Base-by-base conservation (phyloP, 2,113 vertebrate species). In the Ptilorrhoa leucosticta region DNA sequence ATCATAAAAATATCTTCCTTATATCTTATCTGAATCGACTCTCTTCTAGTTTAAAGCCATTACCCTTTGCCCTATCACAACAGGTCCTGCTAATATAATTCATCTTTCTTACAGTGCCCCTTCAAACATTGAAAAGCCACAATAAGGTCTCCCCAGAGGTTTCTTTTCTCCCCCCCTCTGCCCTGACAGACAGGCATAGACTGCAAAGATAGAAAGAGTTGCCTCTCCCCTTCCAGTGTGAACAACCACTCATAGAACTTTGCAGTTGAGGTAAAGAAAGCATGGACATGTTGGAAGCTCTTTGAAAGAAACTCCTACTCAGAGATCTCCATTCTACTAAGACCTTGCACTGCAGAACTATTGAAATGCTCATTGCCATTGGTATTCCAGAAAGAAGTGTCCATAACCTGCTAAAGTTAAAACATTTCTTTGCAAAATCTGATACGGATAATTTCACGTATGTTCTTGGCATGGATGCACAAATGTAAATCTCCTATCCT, bases 21-120 rank as follows among this genome's bases (percentile, higher is more conserved):
- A 37, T 22, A 30, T 42, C 9, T 53, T 33, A 24, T 44, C 21
- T 50, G 18, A 75, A 58, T 45, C 39, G 28, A 27, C 14, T 4
- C 2, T 72, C 8, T 47, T 77, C 40, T 56, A 37, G 1, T 3
- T 86, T 47, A 70, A 76, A 39, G 20, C 11, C 8, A 3, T 40
- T 51, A 42, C 1, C 3, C 6, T 23, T 85, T 61, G 28, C 51
- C 16, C 1, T 4, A 6, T 42, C 1, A 5, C 9, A 20, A 15
- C 6, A 51, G 19, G 13, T 23, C 9, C 9, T 42, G 2, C 6
- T 86, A 51, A 51, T 27, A 27, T 18, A 66, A 7, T 17, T 53
- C 1, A 30, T 37, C n/a, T 54, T 64, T 71, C 24, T 47, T 30
- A 17, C 9, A 37, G 18, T 11, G 3, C 2, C 4, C 4, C 5